These are phyloP conservation scores for Drosophila mulleri DNA, from an alignment of 2,888 invertebrate species.

Conservation along the genomic window DNA sequence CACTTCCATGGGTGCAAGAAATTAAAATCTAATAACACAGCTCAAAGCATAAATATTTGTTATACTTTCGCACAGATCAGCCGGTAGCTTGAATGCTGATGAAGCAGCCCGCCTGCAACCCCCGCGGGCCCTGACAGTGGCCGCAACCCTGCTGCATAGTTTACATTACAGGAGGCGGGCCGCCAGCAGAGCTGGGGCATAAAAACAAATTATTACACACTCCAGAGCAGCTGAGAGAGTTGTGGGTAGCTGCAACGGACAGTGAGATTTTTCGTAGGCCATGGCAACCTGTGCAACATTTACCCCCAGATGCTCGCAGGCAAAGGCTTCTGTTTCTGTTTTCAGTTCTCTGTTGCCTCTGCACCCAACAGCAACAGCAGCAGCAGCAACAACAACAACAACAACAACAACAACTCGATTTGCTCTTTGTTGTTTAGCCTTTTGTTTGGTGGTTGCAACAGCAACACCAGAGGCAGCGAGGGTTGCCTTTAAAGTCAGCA, in stretches of 20 bases:
- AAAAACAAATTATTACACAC: slow-evolving; percentile 77
- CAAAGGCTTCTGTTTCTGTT: slow-evolving; percentile 60
- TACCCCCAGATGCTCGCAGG: slow-evolving; percentile 42
- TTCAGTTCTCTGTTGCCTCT: slow-evolving; percentile 33
- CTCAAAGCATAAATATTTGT: slow-evolving; percentile 79
- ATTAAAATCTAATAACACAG: slow-evolving; percentile 80
- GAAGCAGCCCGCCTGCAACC: slow-evolving; percentile 37
- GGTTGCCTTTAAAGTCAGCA: slow-evolving; percentile 51
- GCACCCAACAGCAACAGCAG: slow-evolving; percentile 40
- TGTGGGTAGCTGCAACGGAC: slow-evolving; percentile 57
- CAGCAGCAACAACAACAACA: slow-evolving; percentile 15
- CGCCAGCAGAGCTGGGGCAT: slow-evolving; percentile 27
- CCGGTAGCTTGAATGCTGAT: slow-evolving; percentile 57
- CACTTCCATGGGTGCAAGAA: slow-evolving; percentile 75
- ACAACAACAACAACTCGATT: slow-evolving; percentile 40
- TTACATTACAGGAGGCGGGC: slow-evolving; percentile 3
- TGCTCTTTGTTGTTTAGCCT: slow-evolving; percentile 65
- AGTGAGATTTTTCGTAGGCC: slow-evolving; percentile 66
- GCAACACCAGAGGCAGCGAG: slow-evolving; percentile 41
- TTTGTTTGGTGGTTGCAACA: slow-evolving; percentile 68
- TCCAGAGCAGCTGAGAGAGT: slow-evolving; percentile 24
- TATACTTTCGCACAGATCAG: slow-evolving; percentile 66
- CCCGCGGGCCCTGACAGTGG: slow-evolving; percentile 18
- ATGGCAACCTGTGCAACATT: slow-evolving; percentile 77
- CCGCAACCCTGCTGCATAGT: slow-evolving; percentile 50